Evolutionary conservation across 2,888 invertebrate genomes (phyloP), one percentile per base, ranked within the genome.

Genomic region (Rhorus exstirpatorius): DNA sequence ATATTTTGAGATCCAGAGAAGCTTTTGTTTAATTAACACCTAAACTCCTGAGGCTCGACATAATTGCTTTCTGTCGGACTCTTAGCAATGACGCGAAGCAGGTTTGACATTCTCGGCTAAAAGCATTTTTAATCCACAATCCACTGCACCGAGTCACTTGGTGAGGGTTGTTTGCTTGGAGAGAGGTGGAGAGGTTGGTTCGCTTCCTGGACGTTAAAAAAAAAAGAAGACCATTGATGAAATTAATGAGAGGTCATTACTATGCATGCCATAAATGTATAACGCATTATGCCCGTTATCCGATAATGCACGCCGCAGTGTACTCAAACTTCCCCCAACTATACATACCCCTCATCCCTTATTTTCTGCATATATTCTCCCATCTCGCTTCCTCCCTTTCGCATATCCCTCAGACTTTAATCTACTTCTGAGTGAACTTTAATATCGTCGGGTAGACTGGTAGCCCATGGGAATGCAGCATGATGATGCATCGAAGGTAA

Each of bases 351-450:
- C 26, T 6, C 49, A 58, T 51, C 26, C 67, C 4, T 55, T 53
- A 70, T 55, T 70, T 55, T 53, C 41, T 38, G 63, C 63, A 7
- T 35, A 7, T 35, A 14, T 35, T 46, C 46, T 35, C 49, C 21
- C 49, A 38, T 53, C 77, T 24, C 41, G 21, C 67, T 67, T 55
- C 10, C 41, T 12, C 61, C 19, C 14, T 51, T 26, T 19, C 55
- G 10, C n/a, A 14, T 58, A 67, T 65, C 65, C 67, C 35, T n/a
- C 71, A 53, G 68, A 70, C 79, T 74, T 79, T 81, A 80, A 80
- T 80, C 80, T 80, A 75, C 80, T 76, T 71, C 68, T 49, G 76
- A 70, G 70, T 65, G 76, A 63, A 81, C 70, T 81, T 81, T 76
- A 81, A 74, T 74, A 53, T 44, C 53, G n/a, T 53, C 53, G 71